Evolutionary conservation across 2,797 vertebrate genomes (phyloP).

Genomic region (Urocyon cinereoargenteus): DNA sequence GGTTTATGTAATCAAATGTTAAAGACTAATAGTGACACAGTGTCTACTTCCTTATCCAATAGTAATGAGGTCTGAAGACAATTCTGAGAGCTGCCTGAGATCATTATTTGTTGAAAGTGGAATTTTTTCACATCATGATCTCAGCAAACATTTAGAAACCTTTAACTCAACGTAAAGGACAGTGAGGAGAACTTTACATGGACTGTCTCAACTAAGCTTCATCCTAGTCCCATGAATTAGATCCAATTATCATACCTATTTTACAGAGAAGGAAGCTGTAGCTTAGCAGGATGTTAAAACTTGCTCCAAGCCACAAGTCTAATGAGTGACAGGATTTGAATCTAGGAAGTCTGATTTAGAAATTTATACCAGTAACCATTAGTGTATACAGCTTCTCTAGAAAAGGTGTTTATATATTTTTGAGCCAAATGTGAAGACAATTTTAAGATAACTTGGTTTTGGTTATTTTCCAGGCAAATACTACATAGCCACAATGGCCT

Average conservation of each 20-base stretch:
- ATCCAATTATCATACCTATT: background rate
- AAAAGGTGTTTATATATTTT: background rate
- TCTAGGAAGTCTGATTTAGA: background rate
- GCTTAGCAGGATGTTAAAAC: no score
- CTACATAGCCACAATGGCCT: constrained; percentile 99
- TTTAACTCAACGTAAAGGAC: background rate
- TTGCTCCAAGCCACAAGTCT: background rate
- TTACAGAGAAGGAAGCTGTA: background rate
- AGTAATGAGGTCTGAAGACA: background rate
- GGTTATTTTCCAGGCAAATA: constrained; percentile 93
- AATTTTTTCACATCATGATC: background rate
- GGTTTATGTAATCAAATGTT: background rate
- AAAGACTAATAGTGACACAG: background rate
- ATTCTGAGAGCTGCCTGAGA: background rate
- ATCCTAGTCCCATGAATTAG: background rate
- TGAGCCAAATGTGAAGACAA: background rate
- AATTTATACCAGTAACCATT: background rate
- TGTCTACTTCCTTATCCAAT: background rate
- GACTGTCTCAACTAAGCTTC: background rate
- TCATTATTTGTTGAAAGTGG: background rate
- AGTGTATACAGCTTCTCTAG: background rate
- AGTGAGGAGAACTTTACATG: background rate
- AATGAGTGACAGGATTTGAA: background rate
- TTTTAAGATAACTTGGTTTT: background rate
- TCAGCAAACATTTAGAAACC: background rate